phyloP scores from a whole-genome alignment of 2,113 vertebrate genomes.

The Antechinus flavipes region DNA sequence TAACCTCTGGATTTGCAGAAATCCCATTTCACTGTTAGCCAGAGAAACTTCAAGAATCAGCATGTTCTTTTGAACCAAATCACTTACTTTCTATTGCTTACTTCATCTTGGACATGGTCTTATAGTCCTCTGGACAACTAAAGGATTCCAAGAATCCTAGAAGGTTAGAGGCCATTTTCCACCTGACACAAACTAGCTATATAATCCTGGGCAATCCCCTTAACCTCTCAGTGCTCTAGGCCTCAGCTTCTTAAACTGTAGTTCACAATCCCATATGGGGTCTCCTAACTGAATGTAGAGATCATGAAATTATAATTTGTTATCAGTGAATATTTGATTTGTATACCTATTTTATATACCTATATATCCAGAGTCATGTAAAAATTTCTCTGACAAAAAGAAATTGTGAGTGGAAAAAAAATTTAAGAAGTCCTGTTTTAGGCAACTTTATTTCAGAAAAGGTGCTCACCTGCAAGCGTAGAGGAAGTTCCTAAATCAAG shows the following conservation, averaged over 20 bases:
- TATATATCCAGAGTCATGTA: too few relatives aligned
- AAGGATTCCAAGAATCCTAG: conserved; percentile 5
- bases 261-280: too few relatives aligned
- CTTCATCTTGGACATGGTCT: conserved; percentile 66
- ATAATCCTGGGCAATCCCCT: background rate
- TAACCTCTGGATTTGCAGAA: conserved; percentile 64
- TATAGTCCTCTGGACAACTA: conserved; percentile 39
- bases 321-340: too few relatives aligned
- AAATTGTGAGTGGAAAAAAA: too few relatives aligned
- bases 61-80: conserved; percentile 68
- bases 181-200: background rate
- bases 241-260: too few relatives aligned
- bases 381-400: too few relatives aligned
- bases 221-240: background rate
- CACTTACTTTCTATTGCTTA: conserved; percentile 72
- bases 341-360: too few relatives aligned
- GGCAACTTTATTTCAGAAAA: background rate
- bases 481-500: background rate
- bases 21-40: conserved; percentile 60
- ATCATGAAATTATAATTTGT: too few relatives aligned
- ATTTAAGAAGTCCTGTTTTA: too few relatives aligned
- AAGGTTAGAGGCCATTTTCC: background rate
- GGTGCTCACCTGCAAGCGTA: background rate
- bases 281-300: too few relatives aligned
- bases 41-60: conserved; percentile 62